Evolutionary conservation across 2,113 vertebrate species (phyloP).

Genomic region (Perccottus glenii): DNA sequence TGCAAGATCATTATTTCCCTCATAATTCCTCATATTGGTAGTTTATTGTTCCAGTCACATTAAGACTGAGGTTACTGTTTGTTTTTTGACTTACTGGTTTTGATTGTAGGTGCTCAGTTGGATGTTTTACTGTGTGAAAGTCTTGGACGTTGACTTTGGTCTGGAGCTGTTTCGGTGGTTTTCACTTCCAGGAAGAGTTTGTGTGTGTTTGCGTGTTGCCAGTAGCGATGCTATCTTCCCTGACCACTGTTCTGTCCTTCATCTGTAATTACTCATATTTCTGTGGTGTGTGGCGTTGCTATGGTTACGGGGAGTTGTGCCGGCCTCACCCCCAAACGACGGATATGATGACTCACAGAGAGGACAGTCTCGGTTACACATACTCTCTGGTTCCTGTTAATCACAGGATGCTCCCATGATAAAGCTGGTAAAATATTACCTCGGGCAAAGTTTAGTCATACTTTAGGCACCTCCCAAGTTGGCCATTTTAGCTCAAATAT

Average conservation of each 20-base stretch:
- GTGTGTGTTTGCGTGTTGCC: constrained; percentile 56
- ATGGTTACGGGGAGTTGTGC: constrained; percentile 41
- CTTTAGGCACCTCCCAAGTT: constrained; percentile 12
- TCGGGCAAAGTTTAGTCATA: constrained; percentile 17
- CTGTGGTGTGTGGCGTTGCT: constrained; percentile 45
- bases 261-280: constrained; percentile 49
- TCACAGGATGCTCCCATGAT: constrained; percentile 45
- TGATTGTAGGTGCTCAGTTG: background rate
- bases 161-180: constrained; percentile 2
- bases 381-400: constrained; percentile 40
- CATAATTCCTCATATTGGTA: background rate
- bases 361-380: constrained; percentile 8
- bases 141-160: background rate
- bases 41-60: no score
- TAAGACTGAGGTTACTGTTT: no score
- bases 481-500: constrained; percentile 26
- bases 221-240: constrained; percentile 32
- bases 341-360: constrained; percentile 67
- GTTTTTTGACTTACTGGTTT: no score
- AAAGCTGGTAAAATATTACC: constrained; percentile 19
- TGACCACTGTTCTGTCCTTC: constrained; percentile 41
- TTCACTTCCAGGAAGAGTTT: constrained; percentile 38
- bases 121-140: constrained; percentile 19
- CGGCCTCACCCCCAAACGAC: constrained; percentile 49
- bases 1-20: background rate